Conservation (phyloP, 2,888 invertebrate genomes). For the Lamellibrachia satsuma region DNA sequence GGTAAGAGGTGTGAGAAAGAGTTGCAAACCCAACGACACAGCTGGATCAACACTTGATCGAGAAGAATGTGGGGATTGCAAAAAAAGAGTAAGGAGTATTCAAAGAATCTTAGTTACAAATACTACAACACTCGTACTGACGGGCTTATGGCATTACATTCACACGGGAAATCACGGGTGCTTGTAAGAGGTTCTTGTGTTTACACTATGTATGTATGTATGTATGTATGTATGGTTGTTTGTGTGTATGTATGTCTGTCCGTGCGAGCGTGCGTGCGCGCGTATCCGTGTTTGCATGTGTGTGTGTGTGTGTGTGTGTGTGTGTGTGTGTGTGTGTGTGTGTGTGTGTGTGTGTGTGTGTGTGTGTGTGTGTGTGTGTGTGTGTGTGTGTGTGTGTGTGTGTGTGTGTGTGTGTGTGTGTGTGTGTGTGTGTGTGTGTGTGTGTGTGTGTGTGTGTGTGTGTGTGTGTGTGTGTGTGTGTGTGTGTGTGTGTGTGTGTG, state of each 20-base stretch:
- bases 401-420: neutral
- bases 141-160: too few species aligned
- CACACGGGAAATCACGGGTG: too few species aligned
- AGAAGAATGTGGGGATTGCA: too few species aligned
- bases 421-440: neutral
- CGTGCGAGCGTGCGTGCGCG: neutral
- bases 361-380: neutral
- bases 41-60: too few species aligned
- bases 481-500: neutral
- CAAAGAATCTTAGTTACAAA: too few species aligned
- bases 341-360: neutral
- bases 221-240: conserved; percentile 13
- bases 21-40: too few species aligned
- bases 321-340: neutral
- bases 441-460: neutral
- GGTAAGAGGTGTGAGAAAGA: too few species aligned
- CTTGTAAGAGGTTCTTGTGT: neutral
- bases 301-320: neutral
- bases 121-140: too few species aligned
- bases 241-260: neutral
- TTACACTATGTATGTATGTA: neutral
- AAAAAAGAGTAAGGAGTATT: too few species aligned
- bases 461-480: neutral
- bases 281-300: neutral
- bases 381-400: neutral